Evolutionary conservation across 2,113 vertebrate genomes (phyloP).

Genomic region (Forbesichthys papilliferus): DNA sequence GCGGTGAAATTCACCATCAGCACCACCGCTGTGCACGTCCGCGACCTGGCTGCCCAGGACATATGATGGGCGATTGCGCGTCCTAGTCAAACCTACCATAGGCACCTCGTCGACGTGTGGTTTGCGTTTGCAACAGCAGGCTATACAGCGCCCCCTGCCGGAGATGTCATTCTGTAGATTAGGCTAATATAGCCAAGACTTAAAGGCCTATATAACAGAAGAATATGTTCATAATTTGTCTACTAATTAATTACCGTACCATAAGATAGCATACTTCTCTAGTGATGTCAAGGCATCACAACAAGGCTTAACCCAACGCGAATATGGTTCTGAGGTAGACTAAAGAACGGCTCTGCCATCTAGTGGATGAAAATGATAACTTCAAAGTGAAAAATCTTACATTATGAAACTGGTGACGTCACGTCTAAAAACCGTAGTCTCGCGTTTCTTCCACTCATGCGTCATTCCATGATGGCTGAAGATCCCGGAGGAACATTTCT

Average conservation of each 20-base stretch:
- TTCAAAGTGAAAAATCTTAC: too few species aligned
- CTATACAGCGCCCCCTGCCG: conserved; percentile 64
- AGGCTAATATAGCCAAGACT: too few species aligned
- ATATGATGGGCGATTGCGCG: conserved; percentile 25
- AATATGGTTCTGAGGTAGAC: neutral
- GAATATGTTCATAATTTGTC: neutral
- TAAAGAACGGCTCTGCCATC: neutral
- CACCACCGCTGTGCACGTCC: conserved; percentile 49
- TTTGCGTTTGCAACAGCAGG: neutral
- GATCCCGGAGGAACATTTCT: conserved; percentile 80
- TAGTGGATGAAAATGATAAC: neutral
- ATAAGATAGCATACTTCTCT: neutral
- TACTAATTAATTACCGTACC: neutral
- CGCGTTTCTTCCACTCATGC: conserved; percentile 45
- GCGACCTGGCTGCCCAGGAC: conserved; percentile 49
- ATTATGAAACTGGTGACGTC: neutral
- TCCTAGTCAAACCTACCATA: conserved; percentile 14
- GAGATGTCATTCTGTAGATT: conserved; percentile 25
- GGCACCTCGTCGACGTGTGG: neutral
- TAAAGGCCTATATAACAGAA: too few species aligned
- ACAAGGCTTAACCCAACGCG: too few species aligned
- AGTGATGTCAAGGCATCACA: too few species aligned
- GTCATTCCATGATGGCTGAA: conserved; percentile 86
- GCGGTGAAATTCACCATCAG: conserved; percentile 63
- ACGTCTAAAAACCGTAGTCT: conserved; percentile 27